Conservation (phyloP, 2,113 vertebrate genomes). For the Oryzias melastigma region DNA sequence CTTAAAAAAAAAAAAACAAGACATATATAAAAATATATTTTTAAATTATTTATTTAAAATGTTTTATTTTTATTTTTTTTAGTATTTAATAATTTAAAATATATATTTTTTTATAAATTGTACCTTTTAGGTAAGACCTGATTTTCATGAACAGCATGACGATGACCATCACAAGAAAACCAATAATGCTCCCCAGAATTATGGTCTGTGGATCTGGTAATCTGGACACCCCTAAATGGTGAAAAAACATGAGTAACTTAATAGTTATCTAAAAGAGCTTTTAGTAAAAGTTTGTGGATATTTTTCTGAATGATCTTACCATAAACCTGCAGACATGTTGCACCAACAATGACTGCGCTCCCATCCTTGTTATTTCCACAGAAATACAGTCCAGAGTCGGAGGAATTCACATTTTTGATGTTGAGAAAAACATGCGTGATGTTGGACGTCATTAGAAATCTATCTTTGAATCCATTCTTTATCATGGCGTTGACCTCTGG, state of each 20-base stretch:
- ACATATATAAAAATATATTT: background rate
- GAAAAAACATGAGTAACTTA: too few relatives aligned
- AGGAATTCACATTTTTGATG: constrained; percentile 5
- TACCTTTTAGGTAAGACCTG: background rate
- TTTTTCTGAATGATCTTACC: constrained; percentile 22
- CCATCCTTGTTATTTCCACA: background rate
- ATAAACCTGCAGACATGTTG: constrained; percentile 22
- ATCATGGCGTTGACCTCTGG: fast-evolving
- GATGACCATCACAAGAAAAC: constrained; percentile 6
- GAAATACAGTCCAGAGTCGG: constrained; percentile 40
- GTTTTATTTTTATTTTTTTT: background rate
- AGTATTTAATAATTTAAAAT: fast-evolving
- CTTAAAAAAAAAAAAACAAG: background rate
- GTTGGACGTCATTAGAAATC: constrained; percentile 27
- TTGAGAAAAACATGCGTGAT: constrained; percentile 2
- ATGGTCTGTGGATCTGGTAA: background rate
- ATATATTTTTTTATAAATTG: background rate
- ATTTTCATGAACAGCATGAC: background rate
- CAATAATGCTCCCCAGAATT: background rate
- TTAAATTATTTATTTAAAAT: background rate
- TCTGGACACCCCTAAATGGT: too few relatives aligned
- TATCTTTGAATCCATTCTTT: background rate
- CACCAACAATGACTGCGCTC: background rate
- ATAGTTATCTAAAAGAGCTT: too few relatives aligned
- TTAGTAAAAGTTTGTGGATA: too few relatives aligned